Evolutionary conservation across 1,140 invertebrate genomes (phyloP), one percentile per base, ranked within the genome.

Genomic region (Trichoplusia ni): DNA sequence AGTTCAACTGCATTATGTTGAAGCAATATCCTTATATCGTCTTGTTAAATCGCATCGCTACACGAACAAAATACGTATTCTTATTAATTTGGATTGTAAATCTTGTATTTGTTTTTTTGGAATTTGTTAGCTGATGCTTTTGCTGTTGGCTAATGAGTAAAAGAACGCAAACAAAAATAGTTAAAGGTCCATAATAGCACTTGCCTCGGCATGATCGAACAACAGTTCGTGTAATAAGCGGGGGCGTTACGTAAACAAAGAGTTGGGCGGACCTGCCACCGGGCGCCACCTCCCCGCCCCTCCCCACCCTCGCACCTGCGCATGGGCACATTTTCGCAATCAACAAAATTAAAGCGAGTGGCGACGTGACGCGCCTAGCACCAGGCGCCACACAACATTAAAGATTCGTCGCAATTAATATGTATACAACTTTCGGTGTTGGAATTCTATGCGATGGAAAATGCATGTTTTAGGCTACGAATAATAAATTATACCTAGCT

Each of bases 211-310:
- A 38, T 49, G 46, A 61, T 61, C 40, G 23, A 68, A 76, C 64
- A 44, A 73, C 69, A 69, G 69, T 70, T 68, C 61, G 42, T 62
- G 65, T 85, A 86, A 86, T 86, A 81, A 84, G 71, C 61, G 80
- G 84, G 82, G 86, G 84, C 84, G 86, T 84, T 81, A 79, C 85
- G 79, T 86, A 83, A 86, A 86, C 84, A 86, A 86, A 85, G 86
- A 82, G 74, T 80, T 84, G 84, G 86, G 86, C 82, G 86, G 81
- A 78, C 73, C 81, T 75, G 84, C 81, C 77, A 86, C 82, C 60
- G 79, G 71, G 74, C 73, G 67, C 82, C 75, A 75, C 86, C 81
- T 72, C 61, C 71, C 62, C 63, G 71, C 74, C 72, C 71, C 69
- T 64, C 75, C 64, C 66, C 54, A 60, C 73, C 65, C 56, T 68